Conservation (phyloP, 2,797 vertebrate genomes). For the Tragelaphus oryx region DNA sequence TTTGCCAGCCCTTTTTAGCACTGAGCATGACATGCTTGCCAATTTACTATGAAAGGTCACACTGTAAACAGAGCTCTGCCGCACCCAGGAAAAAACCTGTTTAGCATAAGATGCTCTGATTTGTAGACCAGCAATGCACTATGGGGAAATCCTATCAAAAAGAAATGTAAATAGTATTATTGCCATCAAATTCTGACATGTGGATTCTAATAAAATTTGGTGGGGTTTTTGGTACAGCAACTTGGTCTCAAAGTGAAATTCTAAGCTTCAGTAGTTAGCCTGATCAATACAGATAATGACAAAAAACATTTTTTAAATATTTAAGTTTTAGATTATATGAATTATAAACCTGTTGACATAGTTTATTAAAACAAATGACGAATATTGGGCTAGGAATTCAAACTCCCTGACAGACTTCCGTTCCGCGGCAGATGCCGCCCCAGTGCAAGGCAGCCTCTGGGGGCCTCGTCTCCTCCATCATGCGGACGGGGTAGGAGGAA, state of each 20-base stretch:
- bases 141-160: neutral
- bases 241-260: conserved; percentile 7
- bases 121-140: neutral
- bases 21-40: conserved; percentile 41
- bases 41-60: conserved; percentile 64
- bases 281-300: neutral
- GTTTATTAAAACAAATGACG: neutral
- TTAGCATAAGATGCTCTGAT: conserved; percentile 55
- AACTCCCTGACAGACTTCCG: neutral
- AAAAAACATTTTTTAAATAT: neutral
- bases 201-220: conserved; percentile 1
- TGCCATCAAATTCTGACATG: neutral
- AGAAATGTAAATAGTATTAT: conserved; percentile 29
- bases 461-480: neutral
- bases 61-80: conserved; percentile 20
- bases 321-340: neutral
- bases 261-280: neutral
- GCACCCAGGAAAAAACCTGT: neutral
- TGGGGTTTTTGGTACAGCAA: neutral
- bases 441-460: neutral
- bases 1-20: too few species aligned
- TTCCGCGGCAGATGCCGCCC: neutral
- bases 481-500: neutral
- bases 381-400: neutral
- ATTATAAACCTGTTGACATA: neutral